Evolutionary conservation across 2,888 invertebrate genomes (phyloP).

Genomic region (Molanna angustata): DNA sequence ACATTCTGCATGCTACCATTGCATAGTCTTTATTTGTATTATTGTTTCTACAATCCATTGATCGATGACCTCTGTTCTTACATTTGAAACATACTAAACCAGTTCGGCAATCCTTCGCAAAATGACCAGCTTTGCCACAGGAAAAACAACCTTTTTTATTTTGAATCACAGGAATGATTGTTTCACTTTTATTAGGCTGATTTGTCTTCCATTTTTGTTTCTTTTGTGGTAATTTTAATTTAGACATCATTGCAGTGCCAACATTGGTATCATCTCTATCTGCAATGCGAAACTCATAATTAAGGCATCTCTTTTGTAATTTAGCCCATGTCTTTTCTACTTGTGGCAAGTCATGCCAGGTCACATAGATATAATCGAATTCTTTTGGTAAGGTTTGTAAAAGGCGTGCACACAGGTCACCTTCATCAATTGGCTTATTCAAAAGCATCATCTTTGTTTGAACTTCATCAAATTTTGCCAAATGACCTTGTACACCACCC

Average conservation of each 20-base stretch:
- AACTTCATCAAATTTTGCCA: too few relatives aligned
- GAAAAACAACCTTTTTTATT: neutral
- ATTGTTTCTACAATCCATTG: neutral
- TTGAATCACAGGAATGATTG: too few relatives aligned
- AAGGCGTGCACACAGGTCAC: neutral
- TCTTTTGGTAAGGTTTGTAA: neutral
- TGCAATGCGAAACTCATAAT: neutral
- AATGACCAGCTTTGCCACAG: neutral
- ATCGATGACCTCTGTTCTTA: neutral
- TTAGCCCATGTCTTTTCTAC: conserved; percentile 3
- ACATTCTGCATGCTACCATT: neutral
- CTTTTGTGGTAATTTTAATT: too few relatives aligned
- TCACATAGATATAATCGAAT: neutral
- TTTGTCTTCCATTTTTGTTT: too few relatives aligned
- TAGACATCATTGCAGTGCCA: too few relatives aligned
- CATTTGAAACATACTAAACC: neutral
- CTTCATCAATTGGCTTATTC: neutral
- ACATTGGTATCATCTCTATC: neutral
- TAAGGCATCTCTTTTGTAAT: conserved; percentile 1
- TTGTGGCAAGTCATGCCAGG: neutral
- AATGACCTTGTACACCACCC: neutral
- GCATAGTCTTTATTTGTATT: too few relatives aligned
- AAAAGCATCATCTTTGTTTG: conserved; percentile 1
- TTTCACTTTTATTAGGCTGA: neutral
- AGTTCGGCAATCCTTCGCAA: neutral